Evolutionary conservation across 1,140 invertebrate species (phyloP), one percentile per base, ranked within the genome.

Genomic region (Drosophila biarmipes): DNA sequence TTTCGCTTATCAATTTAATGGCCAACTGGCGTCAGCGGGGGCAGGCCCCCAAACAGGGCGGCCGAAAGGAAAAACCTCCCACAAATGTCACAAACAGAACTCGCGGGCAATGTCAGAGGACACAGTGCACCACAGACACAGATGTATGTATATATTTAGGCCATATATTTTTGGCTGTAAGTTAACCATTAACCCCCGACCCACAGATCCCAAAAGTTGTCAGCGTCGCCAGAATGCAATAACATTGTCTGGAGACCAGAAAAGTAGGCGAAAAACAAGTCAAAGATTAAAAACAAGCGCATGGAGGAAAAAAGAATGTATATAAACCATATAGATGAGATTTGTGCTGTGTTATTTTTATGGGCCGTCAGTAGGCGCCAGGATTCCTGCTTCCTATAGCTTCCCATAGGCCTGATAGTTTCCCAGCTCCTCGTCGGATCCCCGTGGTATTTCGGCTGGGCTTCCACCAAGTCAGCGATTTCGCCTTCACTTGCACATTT

Each of bases 241-340:
- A 87, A 87, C 82, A 89, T 77, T 87, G 82, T 86, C 82, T 86
- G 78, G 63, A 51, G 43, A 27, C 52, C 48, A 51, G 34, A 49
- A 76, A 76, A 61, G 66, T 69, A 56, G 73, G 74, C 73, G 73
- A 78, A 82, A 86, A 86, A 73, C 80, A 78, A 80, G 74, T 73
- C 84, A 86, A 89, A 89, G 84, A 89, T 89, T 89, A 89, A 89
- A 89, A 87, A 87, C 84, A 89, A 87, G 73, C 84, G 73, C 68
- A 62, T 72, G 79, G 72, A 63, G 52, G 48, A 61, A 61, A 14
- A n/a, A 35, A 34, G 24, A 52, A 12, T 17, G 11, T 31, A 34
- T 53, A 49, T 31, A 37, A 46, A 58, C 29, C 54, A 61, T 37
- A 73, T 37, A 80, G 59, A 46, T 64, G 61, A 67, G 43, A 56